Conservation (phyloP, 2,113 vertebrate species). For the Marmota flaviventris region DNA sequence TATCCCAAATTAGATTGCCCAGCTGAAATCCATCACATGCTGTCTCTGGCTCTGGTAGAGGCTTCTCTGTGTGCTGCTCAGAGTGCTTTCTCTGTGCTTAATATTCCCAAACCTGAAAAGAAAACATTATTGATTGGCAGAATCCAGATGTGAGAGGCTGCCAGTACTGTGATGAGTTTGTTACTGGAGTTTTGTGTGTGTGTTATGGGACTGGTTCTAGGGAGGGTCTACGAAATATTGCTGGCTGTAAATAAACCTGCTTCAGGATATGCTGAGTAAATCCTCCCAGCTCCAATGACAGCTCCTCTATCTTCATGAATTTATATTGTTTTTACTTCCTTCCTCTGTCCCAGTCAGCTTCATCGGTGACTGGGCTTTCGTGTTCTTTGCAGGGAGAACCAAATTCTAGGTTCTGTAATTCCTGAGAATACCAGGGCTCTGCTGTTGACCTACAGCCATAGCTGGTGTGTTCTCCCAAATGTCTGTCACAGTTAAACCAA, state of each 20-base stretch:
- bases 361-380: background rate
- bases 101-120: background rate
- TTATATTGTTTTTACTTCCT: slow-evolving; percentile 79
- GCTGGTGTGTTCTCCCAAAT: no score
- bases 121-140: background rate
- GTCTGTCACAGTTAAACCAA: background rate
- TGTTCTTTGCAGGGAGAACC: background rate
- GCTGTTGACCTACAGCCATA: background rate
- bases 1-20: background rate
- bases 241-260: slow-evolving; percentile 70
- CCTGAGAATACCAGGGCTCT: background rate
- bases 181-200: background rate
- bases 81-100: background rate
- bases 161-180: background rate
- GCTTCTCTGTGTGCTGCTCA: background rate
- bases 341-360: slow-evolving; percentile 59
- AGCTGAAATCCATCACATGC: background rate
- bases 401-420: background rate
- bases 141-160: background rate
- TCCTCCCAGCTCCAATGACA: slow-evolving; percentile 49
- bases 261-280: slow-evolving; percentile 66
- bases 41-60: background rate
- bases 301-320: slow-evolving; percentile 18
- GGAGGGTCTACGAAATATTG: slow-evolving; percentile 64
- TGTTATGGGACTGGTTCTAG: slow-evolving; percentile 71